Evolutionary conservation across 64 coral and sea anemone genomes (phyloP).

Genomic region (Anthopleura sola): DNA sequence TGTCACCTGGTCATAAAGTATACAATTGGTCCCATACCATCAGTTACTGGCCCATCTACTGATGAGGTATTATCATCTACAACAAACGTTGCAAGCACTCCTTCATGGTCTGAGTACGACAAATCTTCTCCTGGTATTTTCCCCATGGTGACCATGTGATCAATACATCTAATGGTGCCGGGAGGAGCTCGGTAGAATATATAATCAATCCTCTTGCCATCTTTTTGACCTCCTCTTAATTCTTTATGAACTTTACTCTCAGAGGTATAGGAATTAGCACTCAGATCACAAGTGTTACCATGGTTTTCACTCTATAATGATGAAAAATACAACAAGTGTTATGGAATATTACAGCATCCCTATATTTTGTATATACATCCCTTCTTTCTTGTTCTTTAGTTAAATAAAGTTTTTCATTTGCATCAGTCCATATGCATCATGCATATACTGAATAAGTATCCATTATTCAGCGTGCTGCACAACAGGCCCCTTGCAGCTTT

Average conservation of each 20-base stretch:
- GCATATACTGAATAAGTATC: too few species aligned
- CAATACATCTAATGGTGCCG: slow-evolving; percentile 28
- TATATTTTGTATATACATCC: too few species aligned
- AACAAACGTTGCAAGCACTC: slow-evolving; percentile 65
- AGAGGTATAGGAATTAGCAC: slow-evolving; percentile 54
- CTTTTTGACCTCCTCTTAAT: not conserved
- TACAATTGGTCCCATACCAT: too few species aligned
- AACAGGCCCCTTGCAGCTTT: too few species aligned
- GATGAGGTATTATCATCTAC: not conserved
- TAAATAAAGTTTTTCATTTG: too few species aligned
- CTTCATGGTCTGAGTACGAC: slow-evolving; percentile 84
- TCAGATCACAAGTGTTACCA: slow-evolving; percentile 87
- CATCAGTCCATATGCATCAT: too few species aligned
- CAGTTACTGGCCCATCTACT: not conserved
- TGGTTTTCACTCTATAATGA: slow-evolving; percentile 37
- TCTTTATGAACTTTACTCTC: not conserved
- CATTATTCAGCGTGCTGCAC: too few species aligned
- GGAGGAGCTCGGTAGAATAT: slow-evolving; percentile 52
- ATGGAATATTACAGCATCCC: too few species aligned
- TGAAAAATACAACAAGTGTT: not conserved
- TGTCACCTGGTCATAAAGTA: too few species aligned
- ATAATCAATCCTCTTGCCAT: slow-evolving; percentile 77
- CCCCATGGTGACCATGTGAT: slow-evolving; percentile 72
- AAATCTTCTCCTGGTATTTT: slow-evolving; percentile 72
- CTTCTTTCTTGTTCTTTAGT: too few species aligned